A percentile compares a stretch with the other conserved stretches of the same genome.
Conservation (phyloP, 2,888 invertebrate genomes). For the Drosophila pseudotalamancana region DNA sequence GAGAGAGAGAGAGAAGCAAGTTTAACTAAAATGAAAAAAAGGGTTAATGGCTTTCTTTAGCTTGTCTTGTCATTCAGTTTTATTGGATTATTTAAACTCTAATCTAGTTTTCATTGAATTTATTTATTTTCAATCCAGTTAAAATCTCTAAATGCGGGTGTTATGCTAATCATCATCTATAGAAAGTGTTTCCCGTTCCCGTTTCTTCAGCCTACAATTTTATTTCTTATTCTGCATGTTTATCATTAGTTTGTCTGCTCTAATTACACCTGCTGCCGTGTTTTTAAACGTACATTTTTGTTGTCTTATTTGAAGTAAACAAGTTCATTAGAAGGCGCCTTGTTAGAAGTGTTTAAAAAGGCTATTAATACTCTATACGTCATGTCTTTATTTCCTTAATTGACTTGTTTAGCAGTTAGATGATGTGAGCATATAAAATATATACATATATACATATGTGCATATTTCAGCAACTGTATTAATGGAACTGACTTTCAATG, state of each 20-base stretch:
- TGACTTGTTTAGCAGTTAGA: too few relatives aligned
- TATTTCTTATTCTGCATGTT: conserved; percentile 24
- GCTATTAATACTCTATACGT: conserved; percentile 25
- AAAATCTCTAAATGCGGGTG: conserved; percentile 28
- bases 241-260: conserved; percentile 30
- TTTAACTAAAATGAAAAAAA: too few relatives aligned
- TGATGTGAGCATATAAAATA: not conserved
- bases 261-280: conserved; percentile 32
- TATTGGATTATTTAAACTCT: not conserved
- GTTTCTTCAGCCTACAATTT: conserved; percentile 12
- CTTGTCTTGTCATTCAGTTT: conserved; percentile 11
- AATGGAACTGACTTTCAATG: too few relatives aligned
- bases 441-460: too few relatives aligned
- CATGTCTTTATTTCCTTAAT: conserved; percentile 15
- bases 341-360: not conserved
- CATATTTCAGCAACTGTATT: too few relatives aligned
- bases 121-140: not conserved
- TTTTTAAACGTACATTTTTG: conserved; percentile 18
- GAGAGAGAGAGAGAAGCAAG: too few relatives aligned
- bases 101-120: not conserved
- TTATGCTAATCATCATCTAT: conserved; percentile 5
- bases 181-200: conserved; percentile 16
- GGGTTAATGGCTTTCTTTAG: conserved; percentile 12
- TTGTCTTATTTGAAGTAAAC: conserved; percentile 40
- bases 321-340: conserved; percentile 40